Base-by-base conservation (phyloP, 1,140 invertebrate species). In the Orius insidiosus region DNA sequence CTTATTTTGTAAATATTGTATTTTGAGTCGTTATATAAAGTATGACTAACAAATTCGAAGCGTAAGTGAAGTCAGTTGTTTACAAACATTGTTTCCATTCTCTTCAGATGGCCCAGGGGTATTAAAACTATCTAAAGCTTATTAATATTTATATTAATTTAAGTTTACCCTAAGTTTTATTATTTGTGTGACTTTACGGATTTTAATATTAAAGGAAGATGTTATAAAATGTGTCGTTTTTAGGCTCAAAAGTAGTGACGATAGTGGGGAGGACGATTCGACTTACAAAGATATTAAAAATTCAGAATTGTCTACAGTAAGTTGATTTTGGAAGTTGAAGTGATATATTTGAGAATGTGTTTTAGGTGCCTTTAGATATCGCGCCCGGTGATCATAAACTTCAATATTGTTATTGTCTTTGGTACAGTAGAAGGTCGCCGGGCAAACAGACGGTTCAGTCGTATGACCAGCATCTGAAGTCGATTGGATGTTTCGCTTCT, bases 331-430 rank as follows among this genome's bases (percentile, higher is more conserved):
- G 67, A 50, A 63, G 56, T n/a, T 43, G 40, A 8, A 5, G 24
- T 32, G 3, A 31, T 31, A 31, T 30, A 4, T 7, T 11, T 48
- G n/a, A n/a, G n/a, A n/a, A n/a, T n/a, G 52, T 54, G 53, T 50
- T 57, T 38, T 50, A 68, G 67, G 60, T 66, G 49, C 69, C 74
- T 46, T 63, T 80, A 54, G 71, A 74, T 59, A 75, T 83, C 55
- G 76, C 68, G 50, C 69, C 75, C 53, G 74, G 77, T 49, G 82
- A 93, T 59, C 87, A 93, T 60, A 78, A 78, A 60, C 66, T 94
- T 52, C 85, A 93, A 61, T 88, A 83, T 68, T 75, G 77, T 35
- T 93, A 93, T 64, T 81, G 82, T 56, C 71, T 92, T 56, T 93
- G 87, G 83, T 93, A 82, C 62, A 89, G 85, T 54, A 69, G 76